Percentiles rank a stretch among this genome's conserved stretches.
These are phyloP conservation scores for Labeo rohita DNA, from an alignment of 2,113 vertebrate genomes.

Conservation along the genomic window DNA sequence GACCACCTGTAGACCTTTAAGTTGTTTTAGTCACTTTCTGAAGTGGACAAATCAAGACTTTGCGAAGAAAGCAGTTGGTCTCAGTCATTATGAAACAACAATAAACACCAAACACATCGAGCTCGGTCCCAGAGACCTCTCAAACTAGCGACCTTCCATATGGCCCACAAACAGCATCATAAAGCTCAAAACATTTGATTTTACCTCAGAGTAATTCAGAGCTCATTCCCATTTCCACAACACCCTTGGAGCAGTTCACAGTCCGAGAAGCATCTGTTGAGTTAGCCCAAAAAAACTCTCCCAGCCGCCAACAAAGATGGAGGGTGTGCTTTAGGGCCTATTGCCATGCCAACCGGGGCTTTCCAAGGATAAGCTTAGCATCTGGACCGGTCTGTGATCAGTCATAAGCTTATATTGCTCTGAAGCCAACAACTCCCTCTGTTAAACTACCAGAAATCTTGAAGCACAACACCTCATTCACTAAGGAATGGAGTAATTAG, in stretches of 20 bases:
- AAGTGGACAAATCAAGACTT: slow-evolving; percentile 36
- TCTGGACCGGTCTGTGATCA: slow-evolving; percentile 50
- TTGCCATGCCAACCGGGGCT: slow-evolving; percentile 47
- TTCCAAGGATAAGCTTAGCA: slow-evolving; percentile 52
- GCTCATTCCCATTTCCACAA: slow-evolving; percentile 30
- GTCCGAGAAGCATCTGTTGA: slow-evolving; percentile 49
- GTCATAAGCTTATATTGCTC: slow-evolving; percentile 27
- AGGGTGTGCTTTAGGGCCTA: slow-evolving; percentile 42
- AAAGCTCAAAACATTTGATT: slow-evolving; percentile 31
- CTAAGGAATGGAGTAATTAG: slow-evolving; percentile 31
- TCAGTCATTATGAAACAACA: slow-evolving; percentile 41
- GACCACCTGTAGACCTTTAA: background rate
- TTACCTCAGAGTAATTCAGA: slow-evolving; percentile 29
- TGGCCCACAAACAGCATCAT: background rate
- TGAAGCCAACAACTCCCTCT: slow-evolving; percentile 23
- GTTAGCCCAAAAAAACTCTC: slow-evolving; percentile 29
- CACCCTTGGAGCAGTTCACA: slow-evolving; percentile 9
- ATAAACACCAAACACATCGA: slow-evolving; percentile 25
- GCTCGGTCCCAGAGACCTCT: slow-evolving; percentile 32
- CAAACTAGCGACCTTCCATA: slow-evolving; percentile 10
- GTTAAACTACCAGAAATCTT: slow-evolving; percentile 8
- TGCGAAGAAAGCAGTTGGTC: slow-evolving; percentile 13
- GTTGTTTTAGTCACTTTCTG: background rate
- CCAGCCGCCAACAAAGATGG: slow-evolving; percentile 36
- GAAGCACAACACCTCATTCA: slow-evolving; percentile 38